These are phyloP conservation scores for Callorhinus ursinus DNA, from an alignment of 2,113 vertebrate species.

Conservation along the genomic window DNA sequence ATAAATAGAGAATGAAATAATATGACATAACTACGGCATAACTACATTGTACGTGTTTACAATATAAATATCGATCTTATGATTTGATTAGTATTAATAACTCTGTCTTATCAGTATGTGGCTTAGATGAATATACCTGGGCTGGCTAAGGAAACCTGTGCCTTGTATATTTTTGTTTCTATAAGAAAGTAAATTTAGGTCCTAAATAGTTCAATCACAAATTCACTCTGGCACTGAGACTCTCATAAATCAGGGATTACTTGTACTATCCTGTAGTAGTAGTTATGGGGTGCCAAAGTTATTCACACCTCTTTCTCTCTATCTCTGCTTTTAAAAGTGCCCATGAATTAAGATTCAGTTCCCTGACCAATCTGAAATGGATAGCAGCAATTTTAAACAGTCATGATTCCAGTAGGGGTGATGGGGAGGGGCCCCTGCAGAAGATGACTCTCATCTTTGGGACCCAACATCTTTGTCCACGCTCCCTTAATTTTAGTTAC, in stretches of 20 bases:
- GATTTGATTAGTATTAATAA: background rate
- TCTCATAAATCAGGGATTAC: background rate
- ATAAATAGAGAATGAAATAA: background rate
- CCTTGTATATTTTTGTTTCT: background rate
- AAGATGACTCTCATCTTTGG: accelerated
- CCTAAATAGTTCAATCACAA: background rate
- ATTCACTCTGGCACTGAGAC: background rate
- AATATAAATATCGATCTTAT: background rate
- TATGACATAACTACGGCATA: background rate
- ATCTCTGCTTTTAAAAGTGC: background rate
- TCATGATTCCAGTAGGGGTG: accelerated
- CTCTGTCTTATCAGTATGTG: background rate
- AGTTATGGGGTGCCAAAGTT: accelerated
- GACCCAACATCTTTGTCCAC: background rate
- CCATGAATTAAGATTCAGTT: background rate
- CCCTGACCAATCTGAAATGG: background rate
- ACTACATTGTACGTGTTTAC: no score
- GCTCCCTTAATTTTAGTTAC: background rate
- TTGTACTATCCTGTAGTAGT: accelerated
- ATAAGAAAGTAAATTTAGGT: background rate
- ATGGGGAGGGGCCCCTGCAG: accelerated
- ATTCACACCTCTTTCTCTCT: background rate
- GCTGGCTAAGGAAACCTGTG: background rate
- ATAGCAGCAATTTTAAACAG: no score
- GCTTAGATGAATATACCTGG: background rate